These are phyloP conservation scores for Latrodectus geometricus DNA, from an alignment of 1,140 invertebrate genomes.

Conservation along the genomic window DNA sequence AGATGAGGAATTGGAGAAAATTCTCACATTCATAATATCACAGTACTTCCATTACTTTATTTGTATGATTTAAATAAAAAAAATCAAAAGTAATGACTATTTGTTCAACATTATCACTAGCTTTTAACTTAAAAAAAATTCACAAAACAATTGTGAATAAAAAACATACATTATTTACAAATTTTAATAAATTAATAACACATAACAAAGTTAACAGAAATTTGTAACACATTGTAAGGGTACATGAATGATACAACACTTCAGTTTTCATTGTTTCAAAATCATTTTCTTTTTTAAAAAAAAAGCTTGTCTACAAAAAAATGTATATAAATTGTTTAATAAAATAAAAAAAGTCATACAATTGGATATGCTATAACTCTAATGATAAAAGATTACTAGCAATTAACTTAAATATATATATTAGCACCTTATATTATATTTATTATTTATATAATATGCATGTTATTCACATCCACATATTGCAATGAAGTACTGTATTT, in stretches of 20 bases:
- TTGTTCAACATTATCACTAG: slow-evolving; percentile 60
- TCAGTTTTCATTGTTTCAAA: too few species aligned
- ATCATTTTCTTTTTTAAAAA: too few species aligned
- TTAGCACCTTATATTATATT: neutral
- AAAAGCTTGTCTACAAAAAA: too few species aligned
- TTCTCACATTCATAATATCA: slow-evolving; percentile 48
- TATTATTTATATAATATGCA: too few species aligned
- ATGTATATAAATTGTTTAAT: neutral
- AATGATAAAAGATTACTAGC: neutral
- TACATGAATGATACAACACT: neutral
- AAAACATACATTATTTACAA: slow-evolving; percentile 50
- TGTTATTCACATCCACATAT: too few species aligned
- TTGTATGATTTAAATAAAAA: slow-evolving; percentile 44
- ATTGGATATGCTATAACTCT: neutral
- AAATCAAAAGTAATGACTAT: slow-evolving; percentile 35
- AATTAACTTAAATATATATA: neutral
- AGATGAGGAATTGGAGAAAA: neutral
- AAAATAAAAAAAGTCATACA: neutral
- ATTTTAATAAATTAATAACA: slow-evolving; percentile 58
- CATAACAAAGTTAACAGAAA: slow-evolving; percentile 33
- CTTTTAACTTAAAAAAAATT: slow-evolving; percentile 44
- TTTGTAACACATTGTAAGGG: neutral
- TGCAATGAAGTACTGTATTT: too few species aligned
- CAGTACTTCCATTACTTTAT: slow-evolving; percentile 49
- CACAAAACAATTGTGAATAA: slow-evolving; percentile 39